Evolutionary conservation across 2,888 invertebrate genomes (phyloP), one percentile per base, ranked within the genome.

Genomic region (Drosophila lutescens): DNA sequence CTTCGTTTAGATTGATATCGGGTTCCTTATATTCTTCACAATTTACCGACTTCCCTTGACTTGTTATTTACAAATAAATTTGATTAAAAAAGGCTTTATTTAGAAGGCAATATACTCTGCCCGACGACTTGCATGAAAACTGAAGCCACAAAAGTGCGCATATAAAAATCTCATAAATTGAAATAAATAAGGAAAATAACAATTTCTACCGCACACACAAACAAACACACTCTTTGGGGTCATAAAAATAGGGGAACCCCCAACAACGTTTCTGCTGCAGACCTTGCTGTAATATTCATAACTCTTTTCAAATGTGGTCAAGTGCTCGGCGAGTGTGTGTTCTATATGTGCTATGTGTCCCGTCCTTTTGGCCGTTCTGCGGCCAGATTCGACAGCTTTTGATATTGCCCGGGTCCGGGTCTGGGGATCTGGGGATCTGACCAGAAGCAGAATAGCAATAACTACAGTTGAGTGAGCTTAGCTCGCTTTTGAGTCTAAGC

Each of bases 241-340:
- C 65, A 40, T 63, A 63, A 63, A 63, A 51, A 17, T 20, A 32
- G 49, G 44, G 50, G 50, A 51, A 15, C 60, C 53, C 17, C 20
- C 51, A 26, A 53, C 46, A 58, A 36, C n/a, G 26, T 36, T 36
- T 46, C 30, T 41, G 53, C n/a, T 26, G 59, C 60, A 53, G 86
- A 77, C 77, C 72, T 72, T 68, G 61, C 70, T 80, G 88, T 81
- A 88, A 84, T 84, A 84, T 84, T 84, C 83, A 84, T 84, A 84
- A 86, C 88, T 84, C 83, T 88, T 84, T 86, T 88, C 86, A 86
- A 75, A 88, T 88, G 88, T 84, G 83, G 83, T 84, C 83, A 86
- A 88, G 87, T 81, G 81, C 70, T 61, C 38, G 46, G 40, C 17
- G 46, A 46, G 47, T 47, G 47, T 26, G 46, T 26, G 26, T 13